These are phyloP conservation scores for Rotaria socialis DNA, from an alignment of 2,888 invertebrate species.

Conservation along the genomic window DNA sequence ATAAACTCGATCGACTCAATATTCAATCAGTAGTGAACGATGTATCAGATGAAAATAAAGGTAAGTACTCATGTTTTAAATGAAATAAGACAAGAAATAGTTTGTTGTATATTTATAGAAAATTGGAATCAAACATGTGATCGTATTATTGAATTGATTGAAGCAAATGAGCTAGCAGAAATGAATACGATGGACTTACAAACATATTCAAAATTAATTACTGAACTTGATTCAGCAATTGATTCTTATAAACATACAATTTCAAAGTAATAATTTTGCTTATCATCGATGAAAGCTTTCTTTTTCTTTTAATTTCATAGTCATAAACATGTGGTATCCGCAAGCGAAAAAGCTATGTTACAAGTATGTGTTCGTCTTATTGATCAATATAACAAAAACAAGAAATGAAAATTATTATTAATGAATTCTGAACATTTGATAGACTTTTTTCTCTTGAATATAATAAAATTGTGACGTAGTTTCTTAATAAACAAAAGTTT, in stretches of 20 bases:
- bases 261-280: background rate
- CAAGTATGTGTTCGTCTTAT: slow-evolving; percentile 5
- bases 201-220: background rate
- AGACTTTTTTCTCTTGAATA: background rate
- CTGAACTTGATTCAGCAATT: background rate
- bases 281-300: background rate
- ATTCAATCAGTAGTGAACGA: background rate
- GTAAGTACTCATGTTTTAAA: background rate
- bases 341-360: slow-evolving; percentile 4
- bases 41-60: background rate
- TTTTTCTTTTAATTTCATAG: background rate
- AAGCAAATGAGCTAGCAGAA: slow-evolving; percentile 5
- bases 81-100: background rate
- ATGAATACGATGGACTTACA: background rate
- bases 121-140: background rate
- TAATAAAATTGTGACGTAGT: background rate
- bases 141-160: background rate
- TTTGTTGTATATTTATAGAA: background rate
- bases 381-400: slow-evolving; percentile 5
- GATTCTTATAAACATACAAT: background rate
- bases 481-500: background rate
- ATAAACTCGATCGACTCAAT: background rate
- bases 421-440: background rate
- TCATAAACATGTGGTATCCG: background rate
- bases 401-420: background rate